phyloP scores from a whole-genome alignment of 2,113 vertebrate genomes.

The Hypanus sabinus region DNA sequence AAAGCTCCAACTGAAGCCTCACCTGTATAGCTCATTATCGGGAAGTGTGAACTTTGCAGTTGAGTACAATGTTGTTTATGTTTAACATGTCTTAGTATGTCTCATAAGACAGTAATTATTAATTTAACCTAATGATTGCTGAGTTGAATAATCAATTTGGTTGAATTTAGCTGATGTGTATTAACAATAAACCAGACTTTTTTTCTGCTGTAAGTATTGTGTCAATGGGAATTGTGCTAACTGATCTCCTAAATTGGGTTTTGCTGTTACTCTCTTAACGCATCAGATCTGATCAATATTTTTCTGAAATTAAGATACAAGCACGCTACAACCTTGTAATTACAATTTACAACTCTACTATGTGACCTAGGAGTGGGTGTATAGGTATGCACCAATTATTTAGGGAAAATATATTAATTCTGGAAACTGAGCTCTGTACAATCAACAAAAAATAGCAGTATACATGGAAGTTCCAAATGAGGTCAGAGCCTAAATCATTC shows the following conservation, averaged over 20 bases:
- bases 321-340: background rate
- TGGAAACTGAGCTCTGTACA: slow-evolving; percentile 42
- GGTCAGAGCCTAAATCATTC: background rate
- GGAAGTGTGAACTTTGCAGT: background rate
- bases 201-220: background rate
- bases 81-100: background rate
- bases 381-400: too few relatives aligned
- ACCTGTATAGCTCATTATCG: background rate
- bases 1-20: too few relatives aligned
- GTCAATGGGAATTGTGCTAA: too few relatives aligned
- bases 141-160: background rate
- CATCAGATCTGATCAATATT: background rate
- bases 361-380: background rate
- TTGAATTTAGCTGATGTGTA: background rate
- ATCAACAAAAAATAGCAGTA: slow-evolving; percentile 40
- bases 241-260: background rate
- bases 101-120: background rate
- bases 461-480: background rate
- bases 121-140: background rate
- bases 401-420: background rate
- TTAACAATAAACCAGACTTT: background rate
- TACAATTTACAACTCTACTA: background rate
- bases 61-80: background rate
- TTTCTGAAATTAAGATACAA: background rate
- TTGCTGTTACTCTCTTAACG: background rate